Percentiles rank a stretch among this genome's conserved stretches.
Conservation (phyloP, 2,113 vertebrate species). For the Amphiprion percula region DNA sequence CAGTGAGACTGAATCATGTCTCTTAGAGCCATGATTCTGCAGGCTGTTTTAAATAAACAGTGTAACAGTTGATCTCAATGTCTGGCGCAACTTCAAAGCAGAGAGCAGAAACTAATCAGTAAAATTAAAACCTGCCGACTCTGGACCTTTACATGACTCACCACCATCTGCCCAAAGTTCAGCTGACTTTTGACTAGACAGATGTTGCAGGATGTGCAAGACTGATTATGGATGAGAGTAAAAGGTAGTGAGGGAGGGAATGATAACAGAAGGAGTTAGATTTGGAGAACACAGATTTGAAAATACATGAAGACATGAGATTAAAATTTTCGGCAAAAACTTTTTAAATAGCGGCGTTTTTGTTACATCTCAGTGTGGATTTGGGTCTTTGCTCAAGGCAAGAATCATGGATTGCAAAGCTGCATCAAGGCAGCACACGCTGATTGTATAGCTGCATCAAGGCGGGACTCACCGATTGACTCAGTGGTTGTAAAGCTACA, state of each 20-base stretch:
- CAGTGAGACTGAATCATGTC: neutral
- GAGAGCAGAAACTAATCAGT: slow-evolving; percentile 13
- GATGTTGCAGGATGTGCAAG: slow-evolving; percentile 6
- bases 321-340: neutral
- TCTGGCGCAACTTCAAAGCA: slow-evolving; percentile 1
- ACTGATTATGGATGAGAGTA: slow-evolving; percentile 8
- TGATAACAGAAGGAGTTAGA: neutral
- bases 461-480: no score
- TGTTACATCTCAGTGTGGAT: slow-evolving; percentile 3
- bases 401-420: neutral
- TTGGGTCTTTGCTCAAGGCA: slow-evolving; percentile 2
- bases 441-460: neutral
- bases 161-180: neutral
- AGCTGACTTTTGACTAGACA: neutral
- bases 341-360: neutral
- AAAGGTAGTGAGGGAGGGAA: neutral
- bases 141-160: neutral
- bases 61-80: neutral
- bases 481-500: neutral
- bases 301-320: neutral
- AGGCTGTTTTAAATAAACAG: slow-evolving; percentile 21
- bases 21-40: neutral
- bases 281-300: slow-evolving; percentile 1
- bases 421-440: no score
- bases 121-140: slow-evolving; percentile 2